Evolutionary conservation across 2,797 vertebrate species (phyloP).

Genomic region (Spatula versicolor): DNA sequence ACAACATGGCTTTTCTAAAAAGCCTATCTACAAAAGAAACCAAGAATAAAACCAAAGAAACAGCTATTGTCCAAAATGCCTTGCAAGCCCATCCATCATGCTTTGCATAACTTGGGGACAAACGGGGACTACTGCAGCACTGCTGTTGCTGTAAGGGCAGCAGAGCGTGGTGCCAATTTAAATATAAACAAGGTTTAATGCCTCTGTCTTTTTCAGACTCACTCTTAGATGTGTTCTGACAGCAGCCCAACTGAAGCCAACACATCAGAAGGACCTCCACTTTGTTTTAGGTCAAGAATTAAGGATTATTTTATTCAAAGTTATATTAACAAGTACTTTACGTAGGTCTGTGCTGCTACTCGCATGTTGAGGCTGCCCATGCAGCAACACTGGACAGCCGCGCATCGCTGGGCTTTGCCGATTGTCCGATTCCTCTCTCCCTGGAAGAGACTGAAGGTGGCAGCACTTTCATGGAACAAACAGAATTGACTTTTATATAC

Average conservation of each 20-base stretch:
- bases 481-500: background rate
- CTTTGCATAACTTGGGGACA: background rate
- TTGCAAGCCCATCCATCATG: background rate
- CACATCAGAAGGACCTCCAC: background rate
- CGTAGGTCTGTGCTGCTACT: background rate
- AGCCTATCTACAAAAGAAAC: background rate
- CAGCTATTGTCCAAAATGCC: background rate
- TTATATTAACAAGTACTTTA: background rate
- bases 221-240: accelerated
- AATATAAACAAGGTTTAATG: background rate
- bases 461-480: background rate
- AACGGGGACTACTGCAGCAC: background rate
- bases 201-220: background rate
- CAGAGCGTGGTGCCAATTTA: background rate
- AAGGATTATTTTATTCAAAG: background rate
- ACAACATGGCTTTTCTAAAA: background rate
- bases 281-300: too few relatives aligned
- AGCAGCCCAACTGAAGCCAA: background rate
- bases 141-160: background rate
- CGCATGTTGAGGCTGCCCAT: background rate
- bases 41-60: background rate
- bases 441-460: conserved; percentile 45
- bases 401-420: background rate
- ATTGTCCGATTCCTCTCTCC: background rate
- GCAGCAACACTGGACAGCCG: background rate